phyloP scores from a whole-genome alignment of 1,140 invertebrate genomes.

The Bombus balteatus region DNA sequence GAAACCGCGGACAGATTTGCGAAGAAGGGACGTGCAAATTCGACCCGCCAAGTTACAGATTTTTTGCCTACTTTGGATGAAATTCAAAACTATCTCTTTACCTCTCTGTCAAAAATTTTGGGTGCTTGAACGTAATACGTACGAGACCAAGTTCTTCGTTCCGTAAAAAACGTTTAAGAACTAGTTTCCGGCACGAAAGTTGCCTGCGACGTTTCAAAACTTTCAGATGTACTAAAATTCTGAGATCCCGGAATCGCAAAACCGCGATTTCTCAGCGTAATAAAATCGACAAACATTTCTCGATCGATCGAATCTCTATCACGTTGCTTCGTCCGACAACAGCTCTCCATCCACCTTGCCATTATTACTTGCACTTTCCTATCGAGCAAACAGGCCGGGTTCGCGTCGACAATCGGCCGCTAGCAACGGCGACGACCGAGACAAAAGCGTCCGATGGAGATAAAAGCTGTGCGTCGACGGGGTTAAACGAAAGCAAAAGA shows the following conservation, averaged over 20 bases:
- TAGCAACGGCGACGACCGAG: background rate
- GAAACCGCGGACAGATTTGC: background rate
- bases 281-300: background rate
- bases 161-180: too few species aligned
- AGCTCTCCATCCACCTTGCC: background rate
- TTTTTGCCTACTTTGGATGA: background rate
- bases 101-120: background rate
- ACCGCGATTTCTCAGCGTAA: background rate
- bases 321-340: background rate
- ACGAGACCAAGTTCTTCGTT: too few species aligned
- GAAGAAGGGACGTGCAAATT: too few species aligned
- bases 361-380: slow-evolving; percentile 25
- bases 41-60: background rate
- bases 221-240: background rate
- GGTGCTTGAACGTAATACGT: background rate
- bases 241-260: background rate
- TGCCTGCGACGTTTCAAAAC: too few species aligned
- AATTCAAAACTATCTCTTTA: background rate
- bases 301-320: background rate
- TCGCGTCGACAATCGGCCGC: slow-evolving; percentile 5
- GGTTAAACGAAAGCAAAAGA: slow-evolving; percentile 10
- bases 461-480: slow-evolving; percentile 17
- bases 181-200: too few species aligned
- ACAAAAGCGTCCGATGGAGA: slow-evolving; percentile 21
- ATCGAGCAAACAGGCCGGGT: background rate